Conservation (phyloP, 2,888 invertebrate genomes). For the Nowickia ferox region DNA sequence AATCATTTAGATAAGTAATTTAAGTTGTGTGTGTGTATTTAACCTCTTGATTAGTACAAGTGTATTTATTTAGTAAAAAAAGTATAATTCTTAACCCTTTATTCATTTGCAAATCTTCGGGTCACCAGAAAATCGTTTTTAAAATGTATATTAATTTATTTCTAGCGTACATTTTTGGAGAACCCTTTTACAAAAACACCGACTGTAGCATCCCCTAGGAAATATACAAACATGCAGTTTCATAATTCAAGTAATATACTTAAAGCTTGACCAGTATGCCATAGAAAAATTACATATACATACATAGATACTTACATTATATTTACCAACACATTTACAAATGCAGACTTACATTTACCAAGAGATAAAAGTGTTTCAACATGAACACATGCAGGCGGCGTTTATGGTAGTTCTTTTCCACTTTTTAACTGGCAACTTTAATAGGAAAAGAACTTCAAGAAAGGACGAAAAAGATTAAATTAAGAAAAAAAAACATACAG, state of each 20-base stretch:
- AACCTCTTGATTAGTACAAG: too few species aligned
- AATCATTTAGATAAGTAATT: too few species aligned
- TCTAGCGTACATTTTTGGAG: background rate
- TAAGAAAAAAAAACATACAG: background rate
- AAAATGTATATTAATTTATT: too few species aligned
- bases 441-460: background rate
- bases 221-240: conserved; percentile 15
- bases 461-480: too few species aligned
- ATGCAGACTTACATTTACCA: background rate
- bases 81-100: too few species aligned
- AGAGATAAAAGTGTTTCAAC: conserved; percentile 10
- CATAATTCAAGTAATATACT: conserved; percentile 63
- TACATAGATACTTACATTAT: background rate
- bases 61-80: too few species aligned
- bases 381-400: conserved; percentile 1
- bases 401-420: background rate
- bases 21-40: too few species aligned
- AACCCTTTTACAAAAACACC: background rate
- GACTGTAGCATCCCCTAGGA: background rate
- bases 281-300: background rate
- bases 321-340: background rate
- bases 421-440: background rate
- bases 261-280: conserved; percentile 51
- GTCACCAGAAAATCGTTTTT: too few species aligned
- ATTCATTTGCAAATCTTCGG: too few species aligned